Evolutionary conservation across 64 coral and sea anemone genomes (phyloP).

Genomic region (Actinia equina): DNA sequence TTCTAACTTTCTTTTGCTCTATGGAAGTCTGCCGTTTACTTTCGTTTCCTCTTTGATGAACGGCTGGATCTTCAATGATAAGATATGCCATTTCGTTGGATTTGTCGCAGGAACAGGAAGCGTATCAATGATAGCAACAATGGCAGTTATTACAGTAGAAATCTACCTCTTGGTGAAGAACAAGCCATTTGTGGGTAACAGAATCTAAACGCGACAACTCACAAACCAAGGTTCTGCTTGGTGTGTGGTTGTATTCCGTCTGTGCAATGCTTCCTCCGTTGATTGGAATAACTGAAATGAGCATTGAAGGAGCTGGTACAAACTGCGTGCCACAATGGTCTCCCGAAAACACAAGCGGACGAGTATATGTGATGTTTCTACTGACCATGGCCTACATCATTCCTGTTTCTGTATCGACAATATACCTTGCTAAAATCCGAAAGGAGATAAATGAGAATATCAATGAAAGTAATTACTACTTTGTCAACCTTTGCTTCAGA

Average conservation of each 20-base stretch:
- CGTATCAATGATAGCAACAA: conserved; percentile 1
- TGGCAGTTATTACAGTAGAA: neutral
- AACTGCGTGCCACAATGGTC: conserved; percentile 7
- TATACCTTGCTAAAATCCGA: neutral
- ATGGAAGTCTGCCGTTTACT: neutral
- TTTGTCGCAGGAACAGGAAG: neutral
- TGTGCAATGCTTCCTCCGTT: neutral
- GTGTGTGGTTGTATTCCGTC: neutral
- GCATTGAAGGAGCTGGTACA: neutral
- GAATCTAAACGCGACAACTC: neutral
- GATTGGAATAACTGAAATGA: conserved; percentile 15
- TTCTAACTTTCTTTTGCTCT: neutral
- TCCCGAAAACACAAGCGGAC: neutral
- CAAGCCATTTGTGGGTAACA: neutral
- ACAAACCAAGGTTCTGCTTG: neutral
- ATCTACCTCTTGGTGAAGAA: neutral
- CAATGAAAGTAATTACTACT: neutral
- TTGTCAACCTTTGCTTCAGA: neutral
- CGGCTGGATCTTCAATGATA: neutral
- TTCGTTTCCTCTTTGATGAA: conserved; percentile 4
- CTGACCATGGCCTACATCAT: neutral
- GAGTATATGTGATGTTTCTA: neutral
- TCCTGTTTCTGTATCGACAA: neutral
- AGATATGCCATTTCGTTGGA: neutral
- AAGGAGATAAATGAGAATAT: neutral